phyloP scores from a whole-genome alignment of 64 coral and sea anemone genomes.

The Trachythela sp. region DNA sequence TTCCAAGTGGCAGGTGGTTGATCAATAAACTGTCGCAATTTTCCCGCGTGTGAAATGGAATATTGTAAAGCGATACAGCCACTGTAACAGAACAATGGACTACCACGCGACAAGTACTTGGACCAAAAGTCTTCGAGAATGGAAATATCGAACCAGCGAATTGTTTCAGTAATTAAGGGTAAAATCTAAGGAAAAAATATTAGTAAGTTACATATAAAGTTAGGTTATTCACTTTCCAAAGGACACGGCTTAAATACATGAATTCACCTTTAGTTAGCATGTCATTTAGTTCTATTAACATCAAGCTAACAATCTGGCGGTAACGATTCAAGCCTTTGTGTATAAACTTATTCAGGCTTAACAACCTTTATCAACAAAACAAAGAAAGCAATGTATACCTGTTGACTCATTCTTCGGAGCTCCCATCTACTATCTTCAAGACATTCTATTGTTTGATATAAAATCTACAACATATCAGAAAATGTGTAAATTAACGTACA shows the following conservation, averaged over 20 bases:
- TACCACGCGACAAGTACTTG: constrained; percentile 53
- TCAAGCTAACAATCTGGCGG: too few relatives aligned
- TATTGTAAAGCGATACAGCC: constrained; percentile 79
- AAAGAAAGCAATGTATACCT: constrained; percentile 19
- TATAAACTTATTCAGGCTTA: too few relatives aligned
- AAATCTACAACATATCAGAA: constrained; percentile 38
- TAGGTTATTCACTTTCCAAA: too few relatives aligned
- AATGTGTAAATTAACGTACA: too few relatives aligned
- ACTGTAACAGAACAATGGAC: constrained; percentile 74
- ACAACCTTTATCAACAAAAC: neutral
- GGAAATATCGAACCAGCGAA: constrained; percentile 88
- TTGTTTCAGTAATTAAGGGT: constrained; percentile 70
- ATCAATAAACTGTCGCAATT: constrained; percentile 70
- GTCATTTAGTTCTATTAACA: too few relatives aligned
- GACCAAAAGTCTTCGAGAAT: constrained; percentile 77
- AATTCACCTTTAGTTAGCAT: too few relatives aligned
- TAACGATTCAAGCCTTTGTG: too few relatives aligned
- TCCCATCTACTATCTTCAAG: constrained; percentile 75
- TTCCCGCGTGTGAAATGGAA: constrained; percentile 69
- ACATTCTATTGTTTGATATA: constrained; percentile 66
- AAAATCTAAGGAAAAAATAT: constrained; percentile 50
- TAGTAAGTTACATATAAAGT: neutral
- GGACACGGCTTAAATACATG: too few relatives aligned
- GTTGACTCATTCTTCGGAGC: constrained; percentile 68
- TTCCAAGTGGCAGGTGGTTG: constrained; percentile 83